Evolutionary conservation across 2,113 vertebrate species (phyloP), one percentile per base, ranked within the genome.

Genomic region (Arizona elegans): DNA sequence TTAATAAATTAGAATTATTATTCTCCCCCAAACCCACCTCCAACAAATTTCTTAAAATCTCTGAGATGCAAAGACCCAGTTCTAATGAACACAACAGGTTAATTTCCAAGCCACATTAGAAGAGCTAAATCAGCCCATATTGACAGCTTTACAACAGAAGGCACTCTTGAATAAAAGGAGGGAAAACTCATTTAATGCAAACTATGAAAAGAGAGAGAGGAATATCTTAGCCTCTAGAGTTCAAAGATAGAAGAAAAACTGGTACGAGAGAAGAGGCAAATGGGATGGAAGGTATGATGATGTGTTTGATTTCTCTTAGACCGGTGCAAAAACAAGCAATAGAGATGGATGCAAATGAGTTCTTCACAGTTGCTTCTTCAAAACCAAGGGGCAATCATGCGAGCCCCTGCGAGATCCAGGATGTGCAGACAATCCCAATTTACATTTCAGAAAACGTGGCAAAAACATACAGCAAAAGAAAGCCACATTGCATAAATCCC

Each of bases 401-500:
- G 75, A 93, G 92, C 56, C 62, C 92, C 87, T 81, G 12, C 52
- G 50, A 94, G 50, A 95, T 26, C 33, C n/a, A 59, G 59, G 94
- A 89, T 26, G 52, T 6, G 52, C 38, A 91, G 81, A 93, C 89
- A 93, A 86, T 81, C 91, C 89, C 81, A 12, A 90, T 86, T 90
- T 90, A 53, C 92, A 54, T 93, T 94, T 96, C 81, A 87, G 65
- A 91, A 54, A 92, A 53, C 56, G 10, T 47, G 85, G 15, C 92
- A 90, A 94, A 89, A 90, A 92, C 89, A 94, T 58, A 93, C 29
- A 91, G 38, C n/a, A 94, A 94, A 47, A 87, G 81, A 93, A 96
- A 81, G 89, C 87, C 58, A 86, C 86, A 96, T 89, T 87, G 90
- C 93, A 94, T 65, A 95, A 95, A 96, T 93, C 94, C 93, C 85